Base-by-base conservation (phyloP, 2,888 invertebrate species). In the Drosophila cyrtoloma region DNA sequence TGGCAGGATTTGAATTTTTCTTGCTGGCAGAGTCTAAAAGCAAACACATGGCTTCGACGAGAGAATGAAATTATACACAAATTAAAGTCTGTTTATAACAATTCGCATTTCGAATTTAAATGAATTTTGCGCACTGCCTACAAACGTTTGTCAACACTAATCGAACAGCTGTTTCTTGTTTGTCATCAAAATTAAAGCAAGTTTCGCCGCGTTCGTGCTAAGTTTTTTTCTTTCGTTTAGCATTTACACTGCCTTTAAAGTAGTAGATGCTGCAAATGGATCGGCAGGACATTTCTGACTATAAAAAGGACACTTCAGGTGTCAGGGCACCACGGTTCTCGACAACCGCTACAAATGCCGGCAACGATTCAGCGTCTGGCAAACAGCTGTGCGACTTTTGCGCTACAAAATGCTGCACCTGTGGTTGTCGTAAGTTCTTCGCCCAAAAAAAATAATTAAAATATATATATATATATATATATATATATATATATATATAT, bases 371-470 rank as follows among this genome's bases (percentile, higher is more conserved):
- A 5, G n/a, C 22, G 32, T 19, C 63, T 7, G 58, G 32, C 30
- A 55, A 78, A 61, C 71, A 67, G 67, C 79, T 71, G 65, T 65
- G 77, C 33, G 42, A 66, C 19, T 69, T 58, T 33, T 69, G 77
- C 39, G 30, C 28, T 33, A 59, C 22, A n/a, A 33, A 62, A 33
- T 32, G 12, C n/a, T 73, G 71, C 79, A 75, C 60, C 53, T 84
- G 75, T 66, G 62, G 56, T 55, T 84, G 82, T 53, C 52, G 86
- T 84, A 77, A 75, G 86, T 79, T 10, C 10, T 14, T 64, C 26
- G 57, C 9, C 33, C 22, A 2, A n/a, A 3, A 26, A 9, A 22
- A 22, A 19, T 19, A 12, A 3, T 19, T 26, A 3, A 19, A 42
- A 28, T 12, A n/a, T n/a, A n/a, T n/a, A n/a, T n/a, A n/a, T n/a